These are phyloP conservation scores for Papilio gigon DNA, from an alignment of 2,888 invertebrate genomes.

Conservation along the genomic window DNA sequence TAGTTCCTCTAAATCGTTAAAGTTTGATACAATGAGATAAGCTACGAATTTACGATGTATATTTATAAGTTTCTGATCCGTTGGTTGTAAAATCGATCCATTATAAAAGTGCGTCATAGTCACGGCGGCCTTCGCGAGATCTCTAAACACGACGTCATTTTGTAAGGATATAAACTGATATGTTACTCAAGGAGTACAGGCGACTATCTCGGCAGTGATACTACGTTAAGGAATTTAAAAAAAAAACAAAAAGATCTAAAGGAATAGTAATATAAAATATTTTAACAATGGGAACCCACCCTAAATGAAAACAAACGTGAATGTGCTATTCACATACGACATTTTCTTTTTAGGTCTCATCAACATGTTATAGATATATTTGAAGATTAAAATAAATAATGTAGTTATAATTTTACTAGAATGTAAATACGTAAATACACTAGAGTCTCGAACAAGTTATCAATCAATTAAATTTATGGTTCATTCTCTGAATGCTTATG, in stretches of 20 bases:
- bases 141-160: slow-evolving; percentile 46
- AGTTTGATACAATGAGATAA: slow-evolving; percentile 38
- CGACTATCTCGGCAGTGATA: too few species aligned
- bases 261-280: neutral
- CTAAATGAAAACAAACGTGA: neutral
- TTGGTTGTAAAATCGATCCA: slow-evolving; percentile 63
- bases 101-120: slow-evolving; percentile 67
- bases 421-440: slow-evolving; percentile 9
- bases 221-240: too few species aligned
- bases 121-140: slow-evolving; percentile 55
- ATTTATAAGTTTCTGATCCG: slow-evolving; percentile 71
- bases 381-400: slow-evolving; percentile 1
- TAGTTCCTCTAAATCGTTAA: neutral
- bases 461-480: slow-evolving; percentile 28
- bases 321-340: neutral
- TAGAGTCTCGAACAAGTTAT: slow-evolving; percentile 19
- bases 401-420: neutral
- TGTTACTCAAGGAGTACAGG: neutral
- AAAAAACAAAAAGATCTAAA: neutral
- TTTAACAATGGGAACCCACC: neutral
- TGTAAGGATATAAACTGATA: slow-evolving; percentile 38
- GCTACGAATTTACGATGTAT: slow-evolving; percentile 56
- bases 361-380: neutral
- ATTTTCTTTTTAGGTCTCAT: too few species aligned
- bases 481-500: slow-evolving; percentile 23